Percentiles rank a stretch among this genome's conserved stretches.
phyloP scores from a whole-genome alignment of 2,888 invertebrate genomes.

The Limenitis camilla region DNA sequence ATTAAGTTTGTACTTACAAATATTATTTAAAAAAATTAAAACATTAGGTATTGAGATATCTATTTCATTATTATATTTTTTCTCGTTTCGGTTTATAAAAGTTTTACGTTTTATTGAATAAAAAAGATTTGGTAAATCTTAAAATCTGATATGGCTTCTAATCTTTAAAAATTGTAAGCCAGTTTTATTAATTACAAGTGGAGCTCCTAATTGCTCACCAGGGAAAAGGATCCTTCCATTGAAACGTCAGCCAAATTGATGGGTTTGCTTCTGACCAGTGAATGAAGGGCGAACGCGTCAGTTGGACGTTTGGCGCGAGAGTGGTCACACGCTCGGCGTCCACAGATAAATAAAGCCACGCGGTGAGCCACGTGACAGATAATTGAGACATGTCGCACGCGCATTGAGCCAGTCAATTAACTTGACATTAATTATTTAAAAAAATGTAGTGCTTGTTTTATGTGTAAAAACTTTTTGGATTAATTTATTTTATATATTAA shows the following conservation, averaged over 20 bases:
- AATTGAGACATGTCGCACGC: constrained; percentile 37
- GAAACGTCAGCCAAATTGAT: constrained; percentile 71
- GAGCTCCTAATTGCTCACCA: constrained; percentile 54
- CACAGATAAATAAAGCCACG: constrained; percentile 50
- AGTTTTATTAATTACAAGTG: constrained; percentile 56
- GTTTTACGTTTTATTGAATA: not conserved
- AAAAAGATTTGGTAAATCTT: constrained; percentile 2
- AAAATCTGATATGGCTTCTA: constrained; percentile 7
- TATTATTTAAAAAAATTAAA: not conserved
- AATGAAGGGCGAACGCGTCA: constrained; percentile 65
- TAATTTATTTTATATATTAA: not conserved
- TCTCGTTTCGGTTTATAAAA: too few species aligned
- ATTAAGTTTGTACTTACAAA: constrained; percentile 2
- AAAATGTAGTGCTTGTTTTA: not conserved
- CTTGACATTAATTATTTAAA: constrained; percentile 6
- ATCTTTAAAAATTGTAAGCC: constrained; percentile 18
- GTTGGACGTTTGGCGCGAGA: constrained; percentile 62
- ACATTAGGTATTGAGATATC: too few species aligned
- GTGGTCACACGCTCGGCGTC: constrained; percentile 63
- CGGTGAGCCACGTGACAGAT: constrained; percentile 41
- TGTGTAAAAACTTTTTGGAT: not conserved
- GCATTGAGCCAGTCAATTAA: constrained; percentile 23
- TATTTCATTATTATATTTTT: too few species aligned
- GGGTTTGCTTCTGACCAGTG: constrained; percentile 66
- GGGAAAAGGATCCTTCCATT: constrained; percentile 66